These are phyloP conservation scores for Pseudococcus jackbeardsleyi DNA, from an alignment of 2,888 invertebrate genomes.

Conservation along the genomic window DNA sequence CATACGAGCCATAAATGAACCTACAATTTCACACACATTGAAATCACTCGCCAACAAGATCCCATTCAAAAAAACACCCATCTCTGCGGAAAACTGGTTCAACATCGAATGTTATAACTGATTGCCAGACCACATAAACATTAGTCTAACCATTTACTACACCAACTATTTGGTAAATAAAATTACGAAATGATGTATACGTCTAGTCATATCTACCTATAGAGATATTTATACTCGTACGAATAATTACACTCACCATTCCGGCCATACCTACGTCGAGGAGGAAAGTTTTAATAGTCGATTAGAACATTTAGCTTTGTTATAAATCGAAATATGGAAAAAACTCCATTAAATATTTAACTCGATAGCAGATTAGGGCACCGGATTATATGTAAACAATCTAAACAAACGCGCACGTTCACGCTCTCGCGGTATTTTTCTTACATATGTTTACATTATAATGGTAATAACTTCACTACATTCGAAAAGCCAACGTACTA, in stretches of 20 bases:
- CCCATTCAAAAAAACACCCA: background rate
- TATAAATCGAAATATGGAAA: constrained; percentile 16
- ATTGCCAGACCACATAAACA: constrained; percentile 50
- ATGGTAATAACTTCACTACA: constrained; percentile 36
- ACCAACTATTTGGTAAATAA: constrained; percentile 13
- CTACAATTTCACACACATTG: too few species aligned
- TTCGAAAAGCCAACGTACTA: constrained; percentile 5
- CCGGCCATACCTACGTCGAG: background rate
- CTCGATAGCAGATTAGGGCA: constrained; percentile 34
- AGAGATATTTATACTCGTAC: background rate
- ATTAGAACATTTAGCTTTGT: constrained; percentile 42
- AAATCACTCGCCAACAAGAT: too few species aligned
- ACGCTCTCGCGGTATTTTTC: constrained; percentile 21
- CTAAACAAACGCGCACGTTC: constrained; percentile 51
- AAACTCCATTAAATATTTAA: constrained; percentile 13
- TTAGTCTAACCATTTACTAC: constrained; percentile 11
- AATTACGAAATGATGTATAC: background rate
- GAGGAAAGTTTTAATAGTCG: constrained; percentile 21
- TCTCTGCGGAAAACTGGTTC: background rate
- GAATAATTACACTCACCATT: background rate
- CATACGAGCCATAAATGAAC: too few species aligned
- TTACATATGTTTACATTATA: constrained; percentile 42
- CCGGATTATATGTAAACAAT: constrained; percentile 19
- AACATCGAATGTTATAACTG: constrained; percentile 40
- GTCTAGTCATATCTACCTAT: background rate